Evolutionary conservation across 1,140 invertebrate genomes (phyloP), one percentile per base, ranked within the genome.

Genomic region (Pogonomyrmex barbatus): DNA sequence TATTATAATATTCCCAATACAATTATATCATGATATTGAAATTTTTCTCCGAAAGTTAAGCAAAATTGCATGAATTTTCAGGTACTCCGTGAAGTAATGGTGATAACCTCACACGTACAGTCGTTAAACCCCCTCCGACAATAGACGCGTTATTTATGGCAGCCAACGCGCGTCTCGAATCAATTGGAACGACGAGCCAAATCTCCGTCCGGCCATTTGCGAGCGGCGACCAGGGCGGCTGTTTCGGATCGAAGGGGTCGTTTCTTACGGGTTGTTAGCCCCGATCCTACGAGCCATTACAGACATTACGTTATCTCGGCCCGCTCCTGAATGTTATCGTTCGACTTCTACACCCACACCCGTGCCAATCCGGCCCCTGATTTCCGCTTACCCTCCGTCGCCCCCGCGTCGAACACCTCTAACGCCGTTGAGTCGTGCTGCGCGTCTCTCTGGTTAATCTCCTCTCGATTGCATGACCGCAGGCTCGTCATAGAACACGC

Each of bases 181-280:
- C 78, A 87, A 82, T 89, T 79, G 87, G n/a, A 67, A 73, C 63
- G 45, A 50, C 67, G 45, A 36, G 42, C 56, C 39, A 50, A 58
- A 58, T 70, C 73, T 86, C 65, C 50, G 56, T 67, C 45, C 60
- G 58, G 75, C 84, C 76, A 86, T 86, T 86, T 86, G 63, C 84
- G 75, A 81, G 52, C 73, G 73, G 47, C 60, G 63, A 42, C 10
- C 56, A 62, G 65, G 45, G 65, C 67, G 76, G 54, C 67, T 87
- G 86, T 85, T 78, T 87, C 75, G 60, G 60, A 82, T 79, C 85
- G 71, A 58, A 67, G 33, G 76, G 50, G 50, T 87, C 89, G 78
- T 89, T 88, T 92, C 90, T 91, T 88, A 91, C 84, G 84, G 86
- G 73, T 84, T 88, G 90, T 89, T 92, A 89, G 88, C 85, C 81